phyloP scores from a whole-genome alignment of 2,797 vertebrate genomes.

The Gobio occitaniae region DNA sequence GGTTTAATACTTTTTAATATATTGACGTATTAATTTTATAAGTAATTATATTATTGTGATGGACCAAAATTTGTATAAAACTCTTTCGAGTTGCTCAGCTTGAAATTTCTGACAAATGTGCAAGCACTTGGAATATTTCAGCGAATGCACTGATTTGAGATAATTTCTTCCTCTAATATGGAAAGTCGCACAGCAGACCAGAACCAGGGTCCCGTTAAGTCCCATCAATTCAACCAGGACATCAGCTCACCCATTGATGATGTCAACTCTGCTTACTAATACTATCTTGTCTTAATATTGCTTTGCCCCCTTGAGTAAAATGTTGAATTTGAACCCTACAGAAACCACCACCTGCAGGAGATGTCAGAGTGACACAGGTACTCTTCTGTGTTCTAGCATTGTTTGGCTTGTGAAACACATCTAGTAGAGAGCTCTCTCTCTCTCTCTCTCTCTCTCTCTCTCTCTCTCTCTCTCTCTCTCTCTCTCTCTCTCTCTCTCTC shows the following conservation, averaged over 20 bases:
- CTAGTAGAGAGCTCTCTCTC: conserved; percentile 70
- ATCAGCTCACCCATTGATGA: conserved; percentile 53
- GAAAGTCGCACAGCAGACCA: conserved; percentile 20
- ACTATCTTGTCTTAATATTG: conserved; percentile 76
- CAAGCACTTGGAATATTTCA: conserved; percentile 57
- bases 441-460: conserved; percentile 66
- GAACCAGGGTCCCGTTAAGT: conserved; percentile 11
- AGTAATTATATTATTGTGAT: background rate
- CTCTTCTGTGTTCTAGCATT: conserved; percentile 84
- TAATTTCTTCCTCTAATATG: background rate
- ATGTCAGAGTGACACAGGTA: conserved; percentile 90
- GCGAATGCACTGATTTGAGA: conserved; percentile 13
- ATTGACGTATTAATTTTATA: background rate
- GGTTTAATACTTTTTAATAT: background rate
- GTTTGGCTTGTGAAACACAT: conserved; percentile 78
- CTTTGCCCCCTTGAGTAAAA: conserved; percentile 76
- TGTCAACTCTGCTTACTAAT: conserved; percentile 55
- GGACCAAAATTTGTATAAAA: background rate
- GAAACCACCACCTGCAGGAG: conserved; percentile 90
- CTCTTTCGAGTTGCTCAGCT: background rate
- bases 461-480: conserved; percentile 37
- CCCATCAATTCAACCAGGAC: conserved; percentile 48
- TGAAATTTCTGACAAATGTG: conserved; percentile 59
- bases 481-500: conserved; percentile 52
- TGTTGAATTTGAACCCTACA: conserved; percentile 89